phyloP scores from a whole-genome alignment of 2,797 vertebrate species.

The Nyctibius grandis region DNA sequence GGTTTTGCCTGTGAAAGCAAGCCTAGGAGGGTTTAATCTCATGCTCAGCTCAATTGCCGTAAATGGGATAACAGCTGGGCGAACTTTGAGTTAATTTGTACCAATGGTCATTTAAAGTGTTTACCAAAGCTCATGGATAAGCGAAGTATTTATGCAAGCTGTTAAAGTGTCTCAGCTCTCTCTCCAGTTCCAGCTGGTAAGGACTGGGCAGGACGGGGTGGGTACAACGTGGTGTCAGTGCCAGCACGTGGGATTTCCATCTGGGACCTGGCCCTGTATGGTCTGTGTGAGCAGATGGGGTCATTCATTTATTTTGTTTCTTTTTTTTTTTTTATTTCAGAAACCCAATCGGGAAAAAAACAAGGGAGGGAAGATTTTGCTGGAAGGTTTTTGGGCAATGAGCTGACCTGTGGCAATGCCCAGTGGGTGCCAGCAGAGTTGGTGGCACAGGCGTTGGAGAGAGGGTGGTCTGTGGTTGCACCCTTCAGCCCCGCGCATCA shows the following conservation, averaged over 20 bases:
- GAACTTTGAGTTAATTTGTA: neutral
- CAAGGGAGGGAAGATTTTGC: neutral
- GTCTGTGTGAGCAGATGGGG: neutral
- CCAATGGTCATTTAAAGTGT: slow-evolving; percentile 27
- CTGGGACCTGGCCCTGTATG: neutral
- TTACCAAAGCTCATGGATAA: slow-evolving; percentile 50
- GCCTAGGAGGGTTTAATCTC: neutral
- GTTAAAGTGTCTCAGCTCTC: neutral
- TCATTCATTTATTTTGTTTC: accelerated
- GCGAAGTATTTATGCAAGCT: slow-evolving; percentile 18
- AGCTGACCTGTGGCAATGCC: neutral
- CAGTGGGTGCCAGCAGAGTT: neutral
- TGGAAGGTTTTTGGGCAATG: neutral
- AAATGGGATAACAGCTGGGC: slow-evolving; percentile 23
- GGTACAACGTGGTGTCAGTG: neutral
- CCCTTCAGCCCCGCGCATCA: accelerated
- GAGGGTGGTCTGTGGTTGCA: neutral
- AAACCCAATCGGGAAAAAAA: neutral
- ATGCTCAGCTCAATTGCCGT: neutral
- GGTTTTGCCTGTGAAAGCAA: neutral
- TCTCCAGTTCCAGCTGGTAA: neutral
- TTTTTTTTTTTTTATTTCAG: neutral
- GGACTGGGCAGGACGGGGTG: neutral
- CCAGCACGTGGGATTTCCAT: neutral
- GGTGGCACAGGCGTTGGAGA: neutral